Evolutionary conservation across 2,888 invertebrate species (phyloP), one percentile per base, ranked within the genome.

Genomic region (Camptogramma bilineatum): DNA sequence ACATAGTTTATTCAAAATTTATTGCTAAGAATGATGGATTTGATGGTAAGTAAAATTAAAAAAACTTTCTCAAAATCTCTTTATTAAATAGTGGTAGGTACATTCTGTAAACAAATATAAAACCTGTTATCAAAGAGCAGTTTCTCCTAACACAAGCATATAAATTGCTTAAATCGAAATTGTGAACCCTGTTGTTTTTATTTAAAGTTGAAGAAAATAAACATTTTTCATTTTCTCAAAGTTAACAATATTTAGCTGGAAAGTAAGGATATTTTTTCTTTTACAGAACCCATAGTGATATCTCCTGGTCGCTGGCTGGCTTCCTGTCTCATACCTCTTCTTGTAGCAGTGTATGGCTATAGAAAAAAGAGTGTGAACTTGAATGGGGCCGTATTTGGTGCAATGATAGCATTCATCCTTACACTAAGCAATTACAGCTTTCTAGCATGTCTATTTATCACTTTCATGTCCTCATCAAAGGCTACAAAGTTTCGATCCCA

Each of bases 391-490:
- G 69, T 95, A 2, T 86, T 96, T 66, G 97, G 96, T 4, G 86
- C 96, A 19, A 73, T 96, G 3, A 94, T 97, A 56, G 97, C 97
- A 10, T 96, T 97, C 77, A 86, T 96, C 19, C 83, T 98, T 46
- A 97, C 97, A 1, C 86, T 97, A 24, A 95, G 97, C 55, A 97
- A 95, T 82, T 96, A 96, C 78, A 95, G 96, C 64, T 98, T 97
- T 82, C 86, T 97, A 51, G 94, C 94, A 13, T 95, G 95, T 69
- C 88, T 98, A 34, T 87, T 97, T 16, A 93, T 95, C 3, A 98
- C 98, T 85, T 98, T 98, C 80, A 83, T 97, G 21, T 94, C 96
- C 51, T 96, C 96, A 1, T 97, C 97, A 0, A 95, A 95, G 80
- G 97, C 96, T 0, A 98, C 98, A 0, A 97, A 97, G 83, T 96